A percentile compares a stretch with the other conserved stretches of the same genome.
Evolutionary conservation across 1,140 invertebrate genomes (phyloP).

Genomic region (Steinernema khuongi): DNA sequence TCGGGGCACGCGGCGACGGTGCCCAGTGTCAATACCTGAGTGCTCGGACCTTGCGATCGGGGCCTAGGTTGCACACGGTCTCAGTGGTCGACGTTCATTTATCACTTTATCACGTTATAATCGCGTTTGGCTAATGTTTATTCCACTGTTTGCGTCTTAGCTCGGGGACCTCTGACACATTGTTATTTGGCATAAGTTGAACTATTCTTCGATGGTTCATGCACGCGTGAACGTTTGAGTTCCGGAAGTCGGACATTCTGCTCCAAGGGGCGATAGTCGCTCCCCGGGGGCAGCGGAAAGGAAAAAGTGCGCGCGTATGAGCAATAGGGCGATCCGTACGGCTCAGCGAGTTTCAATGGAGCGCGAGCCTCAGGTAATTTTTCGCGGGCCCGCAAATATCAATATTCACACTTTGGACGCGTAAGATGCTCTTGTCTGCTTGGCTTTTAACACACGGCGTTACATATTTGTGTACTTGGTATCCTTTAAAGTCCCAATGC

Average conservation of each 20-base stretch:
- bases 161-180: too few species aligned
- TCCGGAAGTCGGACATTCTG: too few species aligned
- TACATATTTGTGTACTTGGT: too few species aligned
- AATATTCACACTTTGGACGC: slow-evolving; percentile 10
- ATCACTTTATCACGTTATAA: background rate
- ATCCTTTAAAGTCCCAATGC: too few species aligned
- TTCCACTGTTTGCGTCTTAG: too few species aligned
- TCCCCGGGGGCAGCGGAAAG: background rate
- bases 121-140: too few species aligned
- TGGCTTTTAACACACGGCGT: background rate
- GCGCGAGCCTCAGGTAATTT: slow-evolving; percentile 4
- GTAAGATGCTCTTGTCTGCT: background rate
- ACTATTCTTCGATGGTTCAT: background rate
- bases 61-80: background rate
- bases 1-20: background rate
- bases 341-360: slow-evolving; percentile 9
- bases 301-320: slow-evolving; percentile 1
- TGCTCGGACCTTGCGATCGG: too few species aligned
- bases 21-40: background rate
- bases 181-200: background rate
- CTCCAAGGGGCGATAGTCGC: too few species aligned
- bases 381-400: background rate
- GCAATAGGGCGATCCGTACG: slow-evolving; percentile 4
- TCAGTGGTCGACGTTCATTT: background rate
- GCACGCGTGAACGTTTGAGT: background rate